These are phyloP conservation scores for Apogon hyalosoma DNA, from an alignment of 2,797 vertebrate genomes.

Conservation along the genomic window DNA sequence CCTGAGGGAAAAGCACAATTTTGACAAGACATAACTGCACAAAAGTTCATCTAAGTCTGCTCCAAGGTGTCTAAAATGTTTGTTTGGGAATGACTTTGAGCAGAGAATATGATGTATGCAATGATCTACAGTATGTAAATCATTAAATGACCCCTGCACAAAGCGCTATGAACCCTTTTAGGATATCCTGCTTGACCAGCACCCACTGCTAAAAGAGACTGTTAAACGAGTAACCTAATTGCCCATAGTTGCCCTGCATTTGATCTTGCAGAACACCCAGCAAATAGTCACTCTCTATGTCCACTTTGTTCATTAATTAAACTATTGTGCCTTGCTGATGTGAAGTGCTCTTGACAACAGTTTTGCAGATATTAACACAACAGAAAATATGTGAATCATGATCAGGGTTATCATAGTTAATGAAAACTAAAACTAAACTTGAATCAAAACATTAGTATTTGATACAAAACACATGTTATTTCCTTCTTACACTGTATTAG, in stretches of 20 bases:
- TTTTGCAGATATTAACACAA: no score
- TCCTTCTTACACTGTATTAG: no score
- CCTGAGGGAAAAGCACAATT: slow-evolving; percentile 17
- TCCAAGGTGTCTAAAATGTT: not conserved
- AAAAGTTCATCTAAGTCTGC: slow-evolving; percentile 25
- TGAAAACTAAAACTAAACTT: no score
- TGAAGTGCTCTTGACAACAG: no score
- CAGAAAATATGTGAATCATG: no score
- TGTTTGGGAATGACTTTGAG: no score
- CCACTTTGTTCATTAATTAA: no score
- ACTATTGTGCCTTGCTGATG: no score
- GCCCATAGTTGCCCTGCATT: not conserved
- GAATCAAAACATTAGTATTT: no score
- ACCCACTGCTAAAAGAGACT: not conserved
- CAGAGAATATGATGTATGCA: no score
- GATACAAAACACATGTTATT: no score
- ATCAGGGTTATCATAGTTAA: no score
- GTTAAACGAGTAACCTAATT: not conserved
- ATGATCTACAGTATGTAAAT: not conserved
- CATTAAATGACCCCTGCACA: not conserved
- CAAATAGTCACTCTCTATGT: not conserved
- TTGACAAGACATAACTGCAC: not conserved
- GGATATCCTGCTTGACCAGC: not conserved
- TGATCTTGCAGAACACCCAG: not conserved
- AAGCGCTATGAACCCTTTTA: not conserved